A percentile compares a stretch with the other conserved stretches of the same genome.
Conservation (phyloP, 2,113 vertebrate genomes). For the Corvus moneduloides region DNA sequence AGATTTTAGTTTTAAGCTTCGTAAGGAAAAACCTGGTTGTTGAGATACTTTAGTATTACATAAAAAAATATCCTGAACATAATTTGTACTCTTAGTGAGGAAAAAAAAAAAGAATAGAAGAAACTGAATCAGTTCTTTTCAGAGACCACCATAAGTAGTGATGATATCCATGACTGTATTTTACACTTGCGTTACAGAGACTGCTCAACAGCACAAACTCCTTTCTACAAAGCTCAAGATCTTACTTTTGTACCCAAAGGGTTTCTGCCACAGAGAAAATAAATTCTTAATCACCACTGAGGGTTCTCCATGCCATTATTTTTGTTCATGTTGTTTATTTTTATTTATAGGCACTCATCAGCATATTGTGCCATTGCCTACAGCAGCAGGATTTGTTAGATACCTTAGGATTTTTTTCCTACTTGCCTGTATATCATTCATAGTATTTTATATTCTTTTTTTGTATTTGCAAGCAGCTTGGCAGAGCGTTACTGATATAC, state of each 20-base stretch:
- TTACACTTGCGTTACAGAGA: neutral
- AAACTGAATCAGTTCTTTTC: neutral
- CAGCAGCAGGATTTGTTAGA: neutral
- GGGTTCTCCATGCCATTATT: neutral
- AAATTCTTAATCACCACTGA: neutral
- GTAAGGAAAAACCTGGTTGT: neutral
- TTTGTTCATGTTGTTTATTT: neutral
- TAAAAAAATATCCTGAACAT: neutral
- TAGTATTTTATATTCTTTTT: neutral
- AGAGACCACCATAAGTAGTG: neutral
- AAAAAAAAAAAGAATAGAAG: neutral
- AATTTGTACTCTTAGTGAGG: neutral
- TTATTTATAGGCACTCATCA: constrained; percentile 25
- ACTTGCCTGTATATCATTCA: neutral
- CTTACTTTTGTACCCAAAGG: neutral
- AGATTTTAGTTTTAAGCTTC: neutral
- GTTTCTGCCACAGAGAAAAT: neutral
- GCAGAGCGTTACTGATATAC: neutral
- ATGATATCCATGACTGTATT: neutral
- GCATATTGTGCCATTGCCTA: neutral
- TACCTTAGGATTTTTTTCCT: neutral
- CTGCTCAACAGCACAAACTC: neutral
- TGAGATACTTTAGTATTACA: neutral
- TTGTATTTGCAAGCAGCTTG: neutral
- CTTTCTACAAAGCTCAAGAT: neutral